phyloP scores from a whole-genome alignment of 1,140 invertebrate species.

The Cotesia typhae region DNA sequence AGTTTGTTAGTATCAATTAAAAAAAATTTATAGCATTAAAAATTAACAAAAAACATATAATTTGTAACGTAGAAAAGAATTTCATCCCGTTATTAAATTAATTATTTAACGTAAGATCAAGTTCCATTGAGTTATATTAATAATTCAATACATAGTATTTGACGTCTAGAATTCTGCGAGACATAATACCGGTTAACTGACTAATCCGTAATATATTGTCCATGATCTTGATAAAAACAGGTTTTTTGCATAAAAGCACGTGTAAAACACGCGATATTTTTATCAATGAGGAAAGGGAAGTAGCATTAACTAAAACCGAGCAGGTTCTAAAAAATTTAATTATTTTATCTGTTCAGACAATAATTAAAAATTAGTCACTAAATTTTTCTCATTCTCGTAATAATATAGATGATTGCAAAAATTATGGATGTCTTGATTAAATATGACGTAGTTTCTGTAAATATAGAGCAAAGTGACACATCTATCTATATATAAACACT shows the following conservation, averaged over 20 bases:
- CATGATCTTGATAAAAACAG: no score
- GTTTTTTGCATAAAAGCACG: no score
- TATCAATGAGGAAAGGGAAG: no score
- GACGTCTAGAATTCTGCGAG: constrained; percentile 8
- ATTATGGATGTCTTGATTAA: background rate
- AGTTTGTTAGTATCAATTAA: background rate
- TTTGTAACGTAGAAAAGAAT: constrained; percentile 8
- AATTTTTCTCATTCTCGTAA: no score
- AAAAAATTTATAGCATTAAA: background rate
- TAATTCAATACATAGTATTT: constrained; percentile 22
- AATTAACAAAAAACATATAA: background rate
- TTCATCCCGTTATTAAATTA: constrained; percentile 26
- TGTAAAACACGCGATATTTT: no score
- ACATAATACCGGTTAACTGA: no score
- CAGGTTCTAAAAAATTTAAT: no score
- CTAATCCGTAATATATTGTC: no score
- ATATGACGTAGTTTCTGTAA: constrained; percentile 5
- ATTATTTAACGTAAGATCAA: constrained; percentile 20
- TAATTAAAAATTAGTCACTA: no score
- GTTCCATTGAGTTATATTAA: constrained; percentile 11
- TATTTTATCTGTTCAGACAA: no score
- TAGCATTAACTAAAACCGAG: no score
- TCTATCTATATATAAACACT: background rate
- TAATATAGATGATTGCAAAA: no score
- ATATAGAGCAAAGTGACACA: constrained; percentile 8